Base-by-base conservation (phyloP, 2,888 invertebrate species). In the Tipula unca region DNA sequence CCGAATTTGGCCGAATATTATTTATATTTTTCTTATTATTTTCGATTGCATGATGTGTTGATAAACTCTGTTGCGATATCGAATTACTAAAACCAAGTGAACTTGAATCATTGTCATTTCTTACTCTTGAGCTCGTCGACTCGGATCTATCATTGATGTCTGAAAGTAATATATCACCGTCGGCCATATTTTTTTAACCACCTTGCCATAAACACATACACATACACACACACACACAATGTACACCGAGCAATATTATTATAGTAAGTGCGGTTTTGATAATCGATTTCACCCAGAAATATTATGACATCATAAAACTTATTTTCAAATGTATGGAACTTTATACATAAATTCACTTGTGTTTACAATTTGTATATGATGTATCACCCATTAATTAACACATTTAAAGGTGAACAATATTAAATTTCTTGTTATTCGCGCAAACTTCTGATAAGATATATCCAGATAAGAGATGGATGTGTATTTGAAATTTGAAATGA, bases 1-100 rank as follows among this genome's bases (percentile, higher is more conserved):
- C 85, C 48, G 87, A 87, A 54, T 86, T 86, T 13, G 85, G 86
- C 13, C 86, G 86, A 39, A 86, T 42, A 82, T 48, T 86, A n/a
- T 42, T 14, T 14, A 32, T 42, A 14, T 82, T 85, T 17, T 82
- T 29, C 5, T 17, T 83, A 83, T 83, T 83, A 36, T 20, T 42
- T 8, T 35, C 36, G 25, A 36, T 85, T 5, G 36, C n/a, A 5
- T 85, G 20, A 3, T 39, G 39, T 85, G 85, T 42, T 8, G 85
- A 85, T 85, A 85, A 85, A 39, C 85, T 85, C 10, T 85, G 36
- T 39, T 85, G 85, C 20, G 85, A 85, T 29, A 85, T 42, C 13
- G 85, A 85, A 42, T 85, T n/a, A 32, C 17, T 32, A 17, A 83
- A 17, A 2, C 83, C 83, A n/a, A 32, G 32, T 83, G 83, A 32